Conservation (phyloP, 2,113 vertebrate species). For the Mormyrus iriodes region DNA sequence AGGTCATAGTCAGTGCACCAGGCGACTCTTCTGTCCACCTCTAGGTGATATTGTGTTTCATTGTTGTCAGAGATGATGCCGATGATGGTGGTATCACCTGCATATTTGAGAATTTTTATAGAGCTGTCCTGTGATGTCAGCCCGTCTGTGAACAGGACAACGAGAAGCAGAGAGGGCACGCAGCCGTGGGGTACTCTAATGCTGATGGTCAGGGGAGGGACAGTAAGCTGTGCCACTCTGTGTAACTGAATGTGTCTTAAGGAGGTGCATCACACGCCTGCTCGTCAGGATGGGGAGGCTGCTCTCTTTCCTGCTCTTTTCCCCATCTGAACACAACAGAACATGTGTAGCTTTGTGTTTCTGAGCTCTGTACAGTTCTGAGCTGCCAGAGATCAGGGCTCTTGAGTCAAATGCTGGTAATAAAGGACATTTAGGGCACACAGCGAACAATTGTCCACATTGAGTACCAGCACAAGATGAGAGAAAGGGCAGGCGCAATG, state of each 20-base stretch:
- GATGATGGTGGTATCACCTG: neutral
- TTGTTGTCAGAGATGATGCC: neutral
- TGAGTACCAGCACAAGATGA: neutral
- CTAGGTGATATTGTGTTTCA: neutral
- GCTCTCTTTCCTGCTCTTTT: neutral
- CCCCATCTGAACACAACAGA: neutral
- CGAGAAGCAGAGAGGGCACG: neutral
- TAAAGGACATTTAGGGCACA: neutral
- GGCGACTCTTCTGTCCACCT: neutral
- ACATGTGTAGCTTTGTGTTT: neutral
- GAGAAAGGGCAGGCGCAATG: neutral
- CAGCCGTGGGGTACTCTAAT: neutral
- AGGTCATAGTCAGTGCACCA: neutral
- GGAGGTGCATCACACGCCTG: neutral
- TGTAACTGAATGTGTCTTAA: neutral
- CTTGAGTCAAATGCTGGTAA: neutral
- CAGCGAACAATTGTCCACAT: neutral
- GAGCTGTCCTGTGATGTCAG: neutral
- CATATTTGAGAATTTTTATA: neutral
- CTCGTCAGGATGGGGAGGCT: neutral
- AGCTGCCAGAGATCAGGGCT: conserved; percentile 2
- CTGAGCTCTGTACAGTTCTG: neutral
- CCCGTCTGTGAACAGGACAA: neutral
- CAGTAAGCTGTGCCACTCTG: neutral
- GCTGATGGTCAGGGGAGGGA: neutral